These are phyloP conservation scores for Tragelaphus strepsiceros DNA, from an alignment of 2,113 vertebrate genomes.

Conservation along the genomic window DNA sequence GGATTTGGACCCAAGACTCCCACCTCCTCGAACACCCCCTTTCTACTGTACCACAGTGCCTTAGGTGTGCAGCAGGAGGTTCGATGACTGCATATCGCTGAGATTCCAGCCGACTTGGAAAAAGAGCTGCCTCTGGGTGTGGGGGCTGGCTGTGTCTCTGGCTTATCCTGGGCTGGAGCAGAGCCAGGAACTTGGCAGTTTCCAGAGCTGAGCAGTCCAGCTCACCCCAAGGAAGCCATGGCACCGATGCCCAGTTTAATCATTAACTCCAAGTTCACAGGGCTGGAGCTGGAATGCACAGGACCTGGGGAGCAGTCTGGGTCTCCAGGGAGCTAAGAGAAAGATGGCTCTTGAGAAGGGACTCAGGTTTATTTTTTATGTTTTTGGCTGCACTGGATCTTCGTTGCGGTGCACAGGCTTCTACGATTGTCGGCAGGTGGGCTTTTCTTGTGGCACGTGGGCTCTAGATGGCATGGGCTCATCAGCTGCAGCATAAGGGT, in stretches of 20 bases:
- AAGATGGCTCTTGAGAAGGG: slow-evolving; percentile 6
- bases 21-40: neutral
- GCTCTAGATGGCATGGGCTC: neutral
- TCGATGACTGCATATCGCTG: neutral
- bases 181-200: slow-evolving; percentile 52
- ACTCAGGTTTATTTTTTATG: neutral
- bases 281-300: slow-evolving; percentile 57
- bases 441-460: neutral
- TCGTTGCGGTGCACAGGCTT: neutral
- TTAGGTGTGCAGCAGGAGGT: neutral
- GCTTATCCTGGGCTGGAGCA: slow-evolving; percentile 1
- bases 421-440: neutral
- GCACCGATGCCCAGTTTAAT: slow-evolving; percentile 47
- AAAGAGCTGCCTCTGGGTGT: neutral
- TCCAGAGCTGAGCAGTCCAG: slow-evolving; percentile 26
- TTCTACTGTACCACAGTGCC: neutral
- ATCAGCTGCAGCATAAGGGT: neutral
- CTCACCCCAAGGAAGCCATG: slow-evolving; percentile 49
- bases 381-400: neutral
- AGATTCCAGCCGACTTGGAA: neutral
- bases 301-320: slow-evolving; percentile 35
- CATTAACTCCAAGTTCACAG: slow-evolving; percentile 69
- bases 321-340: slow-evolving; percentile 14
- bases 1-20: neutral
- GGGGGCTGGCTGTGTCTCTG: neutral